Percentiles rank a stretch among this genome's conserved stretches.
These are phyloP conservation scores for Anastatus disparis DNA, from an alignment of 1,140 invertebrate genomes.

Conservation along the genomic window DNA sequence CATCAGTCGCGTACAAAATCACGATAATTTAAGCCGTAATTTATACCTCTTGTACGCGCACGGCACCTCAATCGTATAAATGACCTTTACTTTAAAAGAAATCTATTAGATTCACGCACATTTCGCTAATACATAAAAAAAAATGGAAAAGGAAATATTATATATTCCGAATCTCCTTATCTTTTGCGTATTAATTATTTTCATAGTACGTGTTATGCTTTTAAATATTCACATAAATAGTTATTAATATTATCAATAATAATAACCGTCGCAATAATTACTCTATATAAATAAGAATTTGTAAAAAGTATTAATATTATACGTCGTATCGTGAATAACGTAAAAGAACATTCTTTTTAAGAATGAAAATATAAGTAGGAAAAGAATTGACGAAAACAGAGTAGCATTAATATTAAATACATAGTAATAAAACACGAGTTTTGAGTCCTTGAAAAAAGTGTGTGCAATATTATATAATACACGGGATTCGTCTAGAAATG, in stretches of 20 bases:
- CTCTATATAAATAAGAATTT: constrained; percentile 62
- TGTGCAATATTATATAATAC: constrained; percentile 11
- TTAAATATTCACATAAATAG: constrained; percentile 40
- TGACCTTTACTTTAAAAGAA: too few relatives aligned
- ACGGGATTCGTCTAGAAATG: constrained; percentile 6
- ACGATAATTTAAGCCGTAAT: constrained; percentile 19
- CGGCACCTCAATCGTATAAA: constrained; percentile 10
- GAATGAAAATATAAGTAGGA: neutral
- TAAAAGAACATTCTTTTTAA: constrained; percentile 34
- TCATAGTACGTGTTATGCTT: constrained; percentile 50
- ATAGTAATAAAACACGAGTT: constrained; percentile 20
- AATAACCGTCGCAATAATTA: constrained; percentile 45
- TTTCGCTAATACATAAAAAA: constrained; percentile 6
- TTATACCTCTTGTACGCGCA: constrained; percentile 25
- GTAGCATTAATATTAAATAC: constrained; percentile 26
- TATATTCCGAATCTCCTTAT: neutral
- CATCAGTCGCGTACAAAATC: constrained; percentile 8
- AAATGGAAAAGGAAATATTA: neutral
- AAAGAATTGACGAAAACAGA: constrained; percentile 5
- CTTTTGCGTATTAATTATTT: constrained; percentile 40
- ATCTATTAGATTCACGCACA: neutral
- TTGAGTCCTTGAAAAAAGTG: constrained; percentile 4
- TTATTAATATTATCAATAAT: constrained; percentile 7
- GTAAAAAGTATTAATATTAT: constrained; percentile 56
- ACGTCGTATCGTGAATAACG: constrained; percentile 53